A percentile compares a stretch with the other conserved stretches of the same genome.
Conservation (phyloP, 2,888 invertebrate species). For the Metallyticus violacea region DNA sequence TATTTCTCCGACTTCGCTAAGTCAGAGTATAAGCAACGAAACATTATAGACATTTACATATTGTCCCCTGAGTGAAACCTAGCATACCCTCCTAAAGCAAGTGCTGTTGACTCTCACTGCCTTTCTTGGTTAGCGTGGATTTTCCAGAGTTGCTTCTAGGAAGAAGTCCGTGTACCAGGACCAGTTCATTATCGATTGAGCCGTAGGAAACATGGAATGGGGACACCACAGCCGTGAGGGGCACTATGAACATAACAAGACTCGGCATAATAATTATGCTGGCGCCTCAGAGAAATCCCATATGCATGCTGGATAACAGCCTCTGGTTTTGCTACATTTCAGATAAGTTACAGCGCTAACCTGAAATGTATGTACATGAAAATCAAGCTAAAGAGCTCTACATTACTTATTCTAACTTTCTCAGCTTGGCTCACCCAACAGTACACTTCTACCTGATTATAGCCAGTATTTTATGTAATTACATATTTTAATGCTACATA, state of each 20-base stretch:
- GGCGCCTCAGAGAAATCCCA: background rate
- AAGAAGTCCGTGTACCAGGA: background rate
- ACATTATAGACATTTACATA: background rate
- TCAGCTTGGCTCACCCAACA: background rate
- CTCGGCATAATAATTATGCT: background rate
- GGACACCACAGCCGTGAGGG: background rate
- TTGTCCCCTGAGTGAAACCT: background rate
- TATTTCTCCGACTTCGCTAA: background rate
- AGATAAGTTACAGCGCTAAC: background rate
- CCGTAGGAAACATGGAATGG: background rate
- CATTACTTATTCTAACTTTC: background rate
- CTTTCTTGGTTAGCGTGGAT: background rate
- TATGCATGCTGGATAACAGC: background rate
- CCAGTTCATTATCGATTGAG: background rate
- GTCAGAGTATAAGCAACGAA: background rate
- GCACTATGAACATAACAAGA: background rate
- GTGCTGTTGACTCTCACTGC: background rate
- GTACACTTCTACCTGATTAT: too few relatives aligned
- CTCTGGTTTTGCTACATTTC: background rate
- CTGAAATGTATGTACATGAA: background rate
- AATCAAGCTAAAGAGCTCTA: background rate
- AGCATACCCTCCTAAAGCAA: background rate
- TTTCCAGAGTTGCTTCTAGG: background rate
- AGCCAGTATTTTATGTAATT: too few relatives aligned
- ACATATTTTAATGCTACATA: too few relatives aligned